Conservation (phyloP, 1,140 invertebrate genomes). For the Schlechtendalia chinensis region DNA sequence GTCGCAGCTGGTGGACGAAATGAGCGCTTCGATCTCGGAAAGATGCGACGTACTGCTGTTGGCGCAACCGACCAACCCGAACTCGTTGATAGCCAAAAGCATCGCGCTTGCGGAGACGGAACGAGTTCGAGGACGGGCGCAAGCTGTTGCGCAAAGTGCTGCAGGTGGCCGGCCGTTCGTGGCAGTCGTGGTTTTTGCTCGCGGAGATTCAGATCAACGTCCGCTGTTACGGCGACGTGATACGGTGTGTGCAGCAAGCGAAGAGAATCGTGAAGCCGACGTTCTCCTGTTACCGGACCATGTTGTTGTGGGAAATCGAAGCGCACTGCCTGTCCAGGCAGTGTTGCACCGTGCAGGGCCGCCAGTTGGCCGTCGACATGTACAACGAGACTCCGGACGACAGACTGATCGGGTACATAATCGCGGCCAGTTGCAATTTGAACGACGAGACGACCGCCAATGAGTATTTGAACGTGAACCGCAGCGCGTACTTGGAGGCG, state of each 20-base stretch:
- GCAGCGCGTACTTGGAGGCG: background rate
- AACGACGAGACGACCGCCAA: slow-evolving; percentile 29
- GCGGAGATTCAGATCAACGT: slow-evolving; percentile 30
- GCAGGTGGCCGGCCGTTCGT: slow-evolving; percentile 19
- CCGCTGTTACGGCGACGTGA: slow-evolving; percentile 25
- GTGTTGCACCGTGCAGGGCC: background rate
- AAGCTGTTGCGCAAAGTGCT: slow-evolving; percentile 36
- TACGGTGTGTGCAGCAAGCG: slow-evolving; percentile 30
- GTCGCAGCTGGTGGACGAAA: slow-evolving; percentile 23
- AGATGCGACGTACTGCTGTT: slow-evolving; percentile 11
- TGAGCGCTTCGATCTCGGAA: slow-evolving; percentile 15
- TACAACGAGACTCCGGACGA: background rate
- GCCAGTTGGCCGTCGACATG: slow-evolving; percentile 17
- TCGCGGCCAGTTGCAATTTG: slow-evolving; percentile 29
- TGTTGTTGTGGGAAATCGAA: slow-evolving; percentile 38
- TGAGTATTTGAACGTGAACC: slow-evolving; percentile 33
- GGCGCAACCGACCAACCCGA: slow-evolving; percentile 37
- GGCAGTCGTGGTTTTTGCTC: slow-evolving; percentile 37
- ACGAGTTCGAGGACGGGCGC: slow-evolving; percentile 25
- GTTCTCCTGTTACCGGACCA: slow-evolving; percentile 44
- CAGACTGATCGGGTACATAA: slow-evolving; percentile 1
- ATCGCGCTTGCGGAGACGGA: slow-evolving; percentile 18
- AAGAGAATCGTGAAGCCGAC: slow-evolving; percentile 38
- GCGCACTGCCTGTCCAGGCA: slow-evolving; percentile 3
- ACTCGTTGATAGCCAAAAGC: slow-evolving; percentile 41